phyloP scores from a whole-genome alignment of 2,797 vertebrate genomes.

The Scolopax bukidnonensis region DNA sequence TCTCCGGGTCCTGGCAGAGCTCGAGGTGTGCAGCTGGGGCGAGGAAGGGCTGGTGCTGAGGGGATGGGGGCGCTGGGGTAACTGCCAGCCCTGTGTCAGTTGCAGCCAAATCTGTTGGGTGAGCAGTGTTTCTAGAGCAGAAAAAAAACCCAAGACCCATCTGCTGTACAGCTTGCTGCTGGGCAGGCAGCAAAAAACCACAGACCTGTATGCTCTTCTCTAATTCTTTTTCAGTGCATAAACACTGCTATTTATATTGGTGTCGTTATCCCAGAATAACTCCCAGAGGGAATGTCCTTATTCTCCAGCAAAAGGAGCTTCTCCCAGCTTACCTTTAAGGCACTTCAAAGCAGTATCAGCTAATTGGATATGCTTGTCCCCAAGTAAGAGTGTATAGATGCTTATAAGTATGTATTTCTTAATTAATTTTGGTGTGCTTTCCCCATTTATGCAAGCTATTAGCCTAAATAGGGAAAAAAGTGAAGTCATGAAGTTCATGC shows the following conservation, averaged over 20 bases:
- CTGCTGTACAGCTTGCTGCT: rapidly evolving
- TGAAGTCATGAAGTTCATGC: background rate
- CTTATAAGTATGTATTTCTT: background rate
- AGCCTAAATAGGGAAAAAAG: background rate
- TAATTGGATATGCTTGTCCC: background rate
- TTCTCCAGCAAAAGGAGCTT: background rate
- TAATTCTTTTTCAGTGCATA: background rate
- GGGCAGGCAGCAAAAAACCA: background rate
- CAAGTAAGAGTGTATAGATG: background rate
- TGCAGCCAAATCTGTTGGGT: background rate
- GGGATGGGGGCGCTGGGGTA: too few species aligned
- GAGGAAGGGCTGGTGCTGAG: background rate
- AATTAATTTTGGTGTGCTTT: background rate
- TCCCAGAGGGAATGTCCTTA: background rate
- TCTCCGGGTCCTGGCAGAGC: background rate
- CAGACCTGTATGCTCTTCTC: background rate
- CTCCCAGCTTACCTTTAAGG: background rate
- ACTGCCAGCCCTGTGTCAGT: background rate
- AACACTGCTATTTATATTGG: background rate
- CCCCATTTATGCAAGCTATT: background rate
- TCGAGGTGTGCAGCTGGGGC: rapidly evolving
- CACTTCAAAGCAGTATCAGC: background rate
- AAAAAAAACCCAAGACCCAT: rapidly evolving
- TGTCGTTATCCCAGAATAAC: background rate
- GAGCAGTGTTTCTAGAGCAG: rapidly evolving